Evolutionary conservation across 2,797 vertebrate species (phyloP).

Genomic region (Steatocranus sp.): DNA sequence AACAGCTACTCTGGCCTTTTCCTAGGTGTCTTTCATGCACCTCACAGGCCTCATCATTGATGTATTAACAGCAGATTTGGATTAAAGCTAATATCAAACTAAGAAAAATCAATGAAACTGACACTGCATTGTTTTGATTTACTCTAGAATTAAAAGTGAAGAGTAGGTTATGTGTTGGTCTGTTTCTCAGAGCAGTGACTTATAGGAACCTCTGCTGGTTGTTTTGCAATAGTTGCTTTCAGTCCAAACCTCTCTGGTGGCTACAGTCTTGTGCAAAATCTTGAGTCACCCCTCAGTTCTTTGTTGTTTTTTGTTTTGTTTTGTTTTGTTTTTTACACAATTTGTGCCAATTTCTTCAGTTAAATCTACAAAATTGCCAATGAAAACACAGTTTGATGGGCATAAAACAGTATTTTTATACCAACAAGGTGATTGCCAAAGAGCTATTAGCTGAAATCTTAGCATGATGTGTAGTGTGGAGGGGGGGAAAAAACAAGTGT

Average conservation of each 20-base stretch:
- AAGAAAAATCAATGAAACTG: neutral
- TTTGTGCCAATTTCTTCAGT: neutral
- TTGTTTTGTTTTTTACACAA: no score
- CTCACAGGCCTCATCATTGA: neutral
- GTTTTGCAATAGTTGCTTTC: neutral
- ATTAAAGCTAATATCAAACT: neutral
- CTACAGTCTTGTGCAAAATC: neutral
- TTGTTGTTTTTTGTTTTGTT: no score
- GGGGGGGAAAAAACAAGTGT: neutral
- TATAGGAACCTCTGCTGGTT: neutral
- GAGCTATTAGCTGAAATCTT: neutral
- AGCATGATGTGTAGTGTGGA: neutral
- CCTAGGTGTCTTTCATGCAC: neutral
- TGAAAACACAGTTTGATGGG: neutral
- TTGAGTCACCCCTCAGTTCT: neutral
- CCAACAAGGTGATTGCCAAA: neutral
- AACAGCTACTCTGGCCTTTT: neutral
- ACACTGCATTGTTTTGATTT: neutral
- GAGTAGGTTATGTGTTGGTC: neutral
- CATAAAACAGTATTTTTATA: neutral
- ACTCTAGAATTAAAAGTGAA: neutral
- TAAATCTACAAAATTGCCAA: neutral
- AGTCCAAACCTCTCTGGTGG: neutral
- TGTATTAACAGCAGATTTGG: neutral
- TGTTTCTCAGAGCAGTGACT: neutral